A percentile compares a stretch with the other conserved stretches of the same genome.
Conservation (phyloP, 2,797 vertebrate genomes). For the Acridotheres tristis region DNA sequence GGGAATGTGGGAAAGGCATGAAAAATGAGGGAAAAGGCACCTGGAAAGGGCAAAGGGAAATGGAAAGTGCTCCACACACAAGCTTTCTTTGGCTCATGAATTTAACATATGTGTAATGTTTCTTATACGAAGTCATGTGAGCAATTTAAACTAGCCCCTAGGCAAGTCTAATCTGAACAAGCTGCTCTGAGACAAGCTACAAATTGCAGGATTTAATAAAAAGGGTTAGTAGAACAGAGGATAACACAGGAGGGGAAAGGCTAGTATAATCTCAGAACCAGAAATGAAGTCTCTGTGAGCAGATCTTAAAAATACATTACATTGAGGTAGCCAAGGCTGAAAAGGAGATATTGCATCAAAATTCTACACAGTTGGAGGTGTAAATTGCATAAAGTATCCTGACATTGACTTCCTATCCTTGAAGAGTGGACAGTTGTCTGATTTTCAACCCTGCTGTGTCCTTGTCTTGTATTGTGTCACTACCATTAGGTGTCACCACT, state of each 20-base stretch:
- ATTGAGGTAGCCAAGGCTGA: neutral
- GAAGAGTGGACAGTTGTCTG: neutral
- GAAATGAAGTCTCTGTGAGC: neutral
- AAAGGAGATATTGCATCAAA: neutral
- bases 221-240: neutral
- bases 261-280: neutral
- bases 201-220: conserved; percentile 57
- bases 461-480: neutral
- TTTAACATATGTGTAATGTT: conserved; percentile 55
- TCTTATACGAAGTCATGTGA: conserved; percentile 54
- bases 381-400: neutral
- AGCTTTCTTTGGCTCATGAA: conserved; percentile 48
- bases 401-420: neutral
- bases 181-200: conserved; percentile 57
- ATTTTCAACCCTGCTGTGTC: neutral
- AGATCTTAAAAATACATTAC: neutral
- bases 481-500: conserved; percentile 38
- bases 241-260: neutral
- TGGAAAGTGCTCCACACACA: neutral
- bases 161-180: conserved; percentile 60
- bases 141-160: conserved; percentile 63
- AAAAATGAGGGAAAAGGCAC: conserved; percentile 32
- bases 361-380: neutral
- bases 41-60: conserved; percentile 49
- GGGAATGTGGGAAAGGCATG: neutral